Conservation (phyloP, 2,797 vertebrate genomes). For the Rhinogobio ventralis region DNA sequence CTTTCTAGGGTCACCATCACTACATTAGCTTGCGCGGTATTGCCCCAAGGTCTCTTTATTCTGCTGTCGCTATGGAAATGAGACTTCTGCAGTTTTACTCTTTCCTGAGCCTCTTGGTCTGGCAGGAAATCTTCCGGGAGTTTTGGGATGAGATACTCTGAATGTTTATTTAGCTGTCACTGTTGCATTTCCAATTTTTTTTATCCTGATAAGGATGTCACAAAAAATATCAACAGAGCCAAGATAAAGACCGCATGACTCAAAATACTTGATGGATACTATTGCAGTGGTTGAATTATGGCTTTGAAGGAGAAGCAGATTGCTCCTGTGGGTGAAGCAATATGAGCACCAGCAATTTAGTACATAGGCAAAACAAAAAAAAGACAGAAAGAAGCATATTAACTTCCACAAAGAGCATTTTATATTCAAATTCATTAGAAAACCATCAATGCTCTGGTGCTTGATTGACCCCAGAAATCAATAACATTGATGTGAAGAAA, state of each 20-base stretch:
- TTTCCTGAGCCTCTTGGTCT: constrained; percentile 40
- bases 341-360: background rate
- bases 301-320: background rate
- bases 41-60: constrained; percentile 38
- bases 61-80: constrained; percentile 59
- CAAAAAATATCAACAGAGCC: constrained; percentile 10
- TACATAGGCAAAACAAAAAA: background rate
- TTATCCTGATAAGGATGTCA: constrained; percentile 3
- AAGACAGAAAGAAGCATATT: background rate
- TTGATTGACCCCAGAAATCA: background rate
- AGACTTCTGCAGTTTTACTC: constrained; percentile 37
- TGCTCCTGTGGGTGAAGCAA: background rate
- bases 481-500: background rate
- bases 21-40: constrained; percentile 23
- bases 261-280: background rate
- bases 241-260: background rate
- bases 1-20: constrained; percentile 42
- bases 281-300: background rate
- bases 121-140: constrained; percentile 19
- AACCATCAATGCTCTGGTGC: background rate
- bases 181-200: background rate
- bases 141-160: background rate
- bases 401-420: constrained; percentile 1
- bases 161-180: constrained; percentile 33
- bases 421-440: background rate